Evolutionary conservation across 2,797 vertebrate species (phyloP).

Genomic region (Petrocephalus schoutedeni): DNA sequence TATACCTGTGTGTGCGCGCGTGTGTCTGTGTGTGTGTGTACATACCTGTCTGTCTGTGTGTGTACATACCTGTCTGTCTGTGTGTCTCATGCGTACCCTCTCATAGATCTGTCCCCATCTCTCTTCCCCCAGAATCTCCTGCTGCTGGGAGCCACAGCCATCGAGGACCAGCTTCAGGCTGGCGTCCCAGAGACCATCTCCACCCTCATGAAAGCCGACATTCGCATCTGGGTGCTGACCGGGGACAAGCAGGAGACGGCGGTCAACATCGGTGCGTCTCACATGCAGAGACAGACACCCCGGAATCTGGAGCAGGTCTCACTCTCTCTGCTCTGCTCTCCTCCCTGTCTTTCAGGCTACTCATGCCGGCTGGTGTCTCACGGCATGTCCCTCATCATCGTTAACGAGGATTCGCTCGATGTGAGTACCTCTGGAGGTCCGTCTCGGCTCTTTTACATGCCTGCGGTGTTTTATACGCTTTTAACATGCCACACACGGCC

Average conservation of each 20-base stretch:
- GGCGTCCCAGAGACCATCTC: conserved; percentile 93
- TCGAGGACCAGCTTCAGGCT: conserved; percentile 90
- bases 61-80: conserved; percentile 14
- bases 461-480: not conserved
- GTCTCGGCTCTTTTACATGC: not conserved
- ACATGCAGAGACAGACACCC: not conserved
- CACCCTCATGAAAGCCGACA: conserved; percentile 85
- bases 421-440: conserved; percentile 68
- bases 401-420: conserved; percentile 95
- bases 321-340: not conserved
- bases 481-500: not conserved
- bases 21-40: conserved; percentile 13
- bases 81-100: not conserved
- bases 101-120: conserved; percentile 14
- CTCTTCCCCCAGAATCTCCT: conserved; percentile 71
- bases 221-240: conserved; percentile 96
- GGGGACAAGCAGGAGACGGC: conserved; percentile 97
- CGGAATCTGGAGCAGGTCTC: not conserved
- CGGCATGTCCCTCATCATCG: conserved; percentile 91
- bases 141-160: conserved; percentile 89
- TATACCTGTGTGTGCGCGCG: not conserved
- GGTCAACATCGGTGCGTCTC: conserved; percentile 84
- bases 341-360: conserved; percentile 70
- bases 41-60: conserved; percentile 10
- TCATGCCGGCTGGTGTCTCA: conserved; percentile 91